Evolutionary conservation across 2,113 vertebrate species (phyloP).

Genomic region (Antechinus flavipes): DNA sequence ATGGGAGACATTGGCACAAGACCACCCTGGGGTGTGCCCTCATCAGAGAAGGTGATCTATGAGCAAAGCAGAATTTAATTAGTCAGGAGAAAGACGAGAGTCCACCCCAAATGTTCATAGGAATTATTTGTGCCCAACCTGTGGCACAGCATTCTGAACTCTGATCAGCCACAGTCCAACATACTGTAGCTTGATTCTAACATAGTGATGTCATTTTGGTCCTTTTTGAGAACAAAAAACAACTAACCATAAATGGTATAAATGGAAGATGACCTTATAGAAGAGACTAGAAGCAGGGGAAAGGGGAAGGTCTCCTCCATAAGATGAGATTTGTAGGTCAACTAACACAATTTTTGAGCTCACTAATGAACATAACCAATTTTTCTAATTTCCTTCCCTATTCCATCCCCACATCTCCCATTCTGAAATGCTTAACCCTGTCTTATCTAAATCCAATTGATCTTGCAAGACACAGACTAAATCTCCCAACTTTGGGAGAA

Average conservation of each 20-base stretch:
- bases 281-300: background rate
- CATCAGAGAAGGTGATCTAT: too few relatives aligned
- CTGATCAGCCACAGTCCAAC: too few relatives aligned
- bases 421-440: background rate
- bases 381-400: background rate
- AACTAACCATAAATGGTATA: background rate
- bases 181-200: too few relatives aligned
- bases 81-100: too few relatives aligned
- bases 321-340: background rate
- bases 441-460: background rate
- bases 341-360: background rate
- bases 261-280: background rate
- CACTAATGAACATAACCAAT: background rate
- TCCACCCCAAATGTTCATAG: too few relatives aligned
- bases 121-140: too few relatives aligned
- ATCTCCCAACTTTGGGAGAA: background rate
- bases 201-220: too few relatives aligned
- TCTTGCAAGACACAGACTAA: constrained; percentile 3
- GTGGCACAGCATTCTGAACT: too few relatives aligned
- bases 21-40: too few relatives aligned
- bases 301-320: background rate
- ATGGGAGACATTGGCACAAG: too few relatives aligned
- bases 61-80: too few relatives aligned
- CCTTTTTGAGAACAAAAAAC: too few relatives aligned
- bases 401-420: background rate